These are phyloP conservation scores for Bombus balteatus DNA, from an alignment of 1,140 invertebrate genomes.

Conservation along the genomic window DNA sequence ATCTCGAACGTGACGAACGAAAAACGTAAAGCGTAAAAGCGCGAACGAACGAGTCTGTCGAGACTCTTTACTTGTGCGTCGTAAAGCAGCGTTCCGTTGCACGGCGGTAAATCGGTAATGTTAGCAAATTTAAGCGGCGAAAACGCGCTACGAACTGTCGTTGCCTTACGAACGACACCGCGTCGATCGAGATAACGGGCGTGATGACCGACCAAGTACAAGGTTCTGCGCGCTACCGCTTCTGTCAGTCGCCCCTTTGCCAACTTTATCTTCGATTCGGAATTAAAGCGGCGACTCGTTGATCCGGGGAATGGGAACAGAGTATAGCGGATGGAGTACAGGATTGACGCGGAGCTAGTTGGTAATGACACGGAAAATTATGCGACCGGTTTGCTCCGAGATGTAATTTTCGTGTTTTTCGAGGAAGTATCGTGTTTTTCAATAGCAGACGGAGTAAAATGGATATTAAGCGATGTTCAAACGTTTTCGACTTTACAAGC, in stretches of 20 bases:
- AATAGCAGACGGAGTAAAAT: too few species aligned
- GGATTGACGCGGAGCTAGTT: background rate
- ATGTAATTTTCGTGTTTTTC: background rate
- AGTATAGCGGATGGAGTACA: background rate
- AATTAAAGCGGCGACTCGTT: background rate
- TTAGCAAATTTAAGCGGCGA: constrained; percentile 34
- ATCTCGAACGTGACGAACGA: background rate
- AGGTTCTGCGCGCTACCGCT: background rate
- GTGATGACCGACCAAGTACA: background rate
- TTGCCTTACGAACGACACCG: background rate
- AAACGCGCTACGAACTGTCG: background rate
- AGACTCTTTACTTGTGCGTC: background rate
- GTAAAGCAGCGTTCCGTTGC: constrained; percentile 27
- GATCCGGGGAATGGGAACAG: background rate
- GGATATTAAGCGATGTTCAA: too few species aligned
- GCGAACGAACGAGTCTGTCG: background rate
- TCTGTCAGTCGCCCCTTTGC: constrained; percentile 26
- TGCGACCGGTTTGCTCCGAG: background rate
- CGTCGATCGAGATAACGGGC: constrained; percentile 24
- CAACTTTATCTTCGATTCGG: constrained; percentile 36
- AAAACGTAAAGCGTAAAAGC: background rate
- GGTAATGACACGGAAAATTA: constrained; percentile 11
- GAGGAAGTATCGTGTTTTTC: too few species aligned
- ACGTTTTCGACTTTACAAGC: too few species aligned
- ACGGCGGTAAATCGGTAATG: constrained; percentile 50